A percentile compares a stretch with the other conserved stretches of the same genome.
phyloP scores from a whole-genome alignment of 2,797 vertebrate species.

The Clamator glandarius region DNA sequence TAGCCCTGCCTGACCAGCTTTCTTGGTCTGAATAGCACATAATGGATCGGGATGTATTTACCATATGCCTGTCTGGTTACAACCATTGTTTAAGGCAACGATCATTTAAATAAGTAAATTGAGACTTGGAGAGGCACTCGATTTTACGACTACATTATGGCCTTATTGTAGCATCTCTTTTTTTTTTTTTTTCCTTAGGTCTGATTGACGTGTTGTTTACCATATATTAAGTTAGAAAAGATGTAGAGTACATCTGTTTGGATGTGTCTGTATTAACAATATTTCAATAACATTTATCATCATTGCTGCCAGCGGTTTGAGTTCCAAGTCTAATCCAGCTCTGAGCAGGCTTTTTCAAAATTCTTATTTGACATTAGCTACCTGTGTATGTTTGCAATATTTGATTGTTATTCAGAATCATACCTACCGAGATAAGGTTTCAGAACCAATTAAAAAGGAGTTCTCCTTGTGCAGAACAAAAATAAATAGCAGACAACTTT shows the following conservation, averaged over 20 bases:
- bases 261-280: not conserved
- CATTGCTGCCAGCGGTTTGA: not conserved
- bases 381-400: not conserved
- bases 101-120: not conserved
- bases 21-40: not conserved
- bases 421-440: not conserved
- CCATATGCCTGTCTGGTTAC: slow-evolving; percentile 25
- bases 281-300: not conserved
- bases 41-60: not conserved
- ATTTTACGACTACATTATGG: not conserved
- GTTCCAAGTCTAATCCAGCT: not conserved
- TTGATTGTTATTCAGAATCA: not conserved
- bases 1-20: not conserved
- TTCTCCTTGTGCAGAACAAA: not conserved
- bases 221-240: not conserved
- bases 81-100: not conserved
- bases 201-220: not conserved
- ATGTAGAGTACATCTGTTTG: not conserved
- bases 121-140: not conserved
- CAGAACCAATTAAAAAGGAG: not conserved
- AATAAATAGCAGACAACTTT: not conserved
- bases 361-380: not conserved
- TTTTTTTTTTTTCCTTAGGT: not conserved
- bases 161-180: not conserved
- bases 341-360: not conserved